Conservation (phyloP, 2,888 invertebrate species). For the Phengaris alcon region DNA sequence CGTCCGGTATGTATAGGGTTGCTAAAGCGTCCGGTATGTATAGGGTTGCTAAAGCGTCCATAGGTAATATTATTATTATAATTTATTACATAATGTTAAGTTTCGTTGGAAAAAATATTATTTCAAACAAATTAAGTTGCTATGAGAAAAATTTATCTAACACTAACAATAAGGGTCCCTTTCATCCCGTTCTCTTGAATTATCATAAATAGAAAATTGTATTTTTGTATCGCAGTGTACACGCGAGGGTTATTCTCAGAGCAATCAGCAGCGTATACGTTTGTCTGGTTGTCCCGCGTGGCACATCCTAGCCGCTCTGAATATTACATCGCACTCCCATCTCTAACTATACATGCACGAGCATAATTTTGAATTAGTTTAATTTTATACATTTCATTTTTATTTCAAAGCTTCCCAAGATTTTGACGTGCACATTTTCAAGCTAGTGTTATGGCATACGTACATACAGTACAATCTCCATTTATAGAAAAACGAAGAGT, state of each 20-base stretch:
- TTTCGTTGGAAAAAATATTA: neutral
- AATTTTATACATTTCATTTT: constrained; percentile 12
- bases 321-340: constrained; percentile 63
- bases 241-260: constrained; percentile 58
- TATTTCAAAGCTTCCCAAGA: neutral
- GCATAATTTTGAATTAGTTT: constrained; percentile 3
- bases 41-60: too few relatives aligned
- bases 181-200: constrained; percentile 6
- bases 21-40: too few relatives aligned
- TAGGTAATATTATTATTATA: too few relatives aligned
- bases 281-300: constrained; percentile 59
- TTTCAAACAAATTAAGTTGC: neutral
- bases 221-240: constrained; percentile 47
- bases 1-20: too few relatives aligned
- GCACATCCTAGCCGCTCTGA: constrained; percentile 63
- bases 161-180: neutral
- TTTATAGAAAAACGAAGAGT: too few relatives aligned
- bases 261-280: constrained; percentile 68
- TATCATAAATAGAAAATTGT: constrained; percentile 30
- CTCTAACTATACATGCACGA: constrained; percentile 27
- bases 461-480: too few relatives aligned
- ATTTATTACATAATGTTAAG: too few relatives aligned
- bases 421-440: neutral
- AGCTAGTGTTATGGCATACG: too few relatives aligned
- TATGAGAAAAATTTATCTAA: neutral